These are phyloP conservation scores for Calephelis virginiensis DNA, from an alignment of 1,140 invertebrate species.

Conservation along the genomic window DNA sequence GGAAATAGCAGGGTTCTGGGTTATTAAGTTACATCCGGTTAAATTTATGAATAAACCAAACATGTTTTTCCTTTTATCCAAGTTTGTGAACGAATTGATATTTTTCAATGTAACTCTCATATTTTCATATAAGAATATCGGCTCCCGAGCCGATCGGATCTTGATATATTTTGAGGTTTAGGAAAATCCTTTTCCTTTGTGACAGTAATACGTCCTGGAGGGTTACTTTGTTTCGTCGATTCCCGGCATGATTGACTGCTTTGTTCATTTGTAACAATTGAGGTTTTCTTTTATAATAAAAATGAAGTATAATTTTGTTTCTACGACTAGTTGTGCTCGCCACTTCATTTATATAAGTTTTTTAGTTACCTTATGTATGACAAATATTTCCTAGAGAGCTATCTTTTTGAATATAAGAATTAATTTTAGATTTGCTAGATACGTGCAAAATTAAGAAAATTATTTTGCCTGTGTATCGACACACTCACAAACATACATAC, in stretches of 20 bases:
- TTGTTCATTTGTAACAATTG: conserved; percentile 29
- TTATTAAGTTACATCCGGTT: neutral
- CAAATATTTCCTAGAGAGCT: too few species aligned
- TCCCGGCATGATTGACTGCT: conserved; percentile 29
- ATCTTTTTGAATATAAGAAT: too few species aligned
- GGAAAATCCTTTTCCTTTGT: conserved; percentile 35
- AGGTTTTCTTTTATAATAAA: conserved; percentile 24
- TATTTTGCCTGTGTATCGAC: too few species aligned
- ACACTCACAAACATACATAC: too few species aligned
- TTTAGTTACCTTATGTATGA: too few species aligned
- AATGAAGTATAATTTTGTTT: neutral
- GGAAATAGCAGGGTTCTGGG: too few species aligned
- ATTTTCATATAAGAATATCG: conserved; percentile 31
- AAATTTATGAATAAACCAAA: neutral
- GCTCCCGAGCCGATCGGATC: conserved; percentile 18
- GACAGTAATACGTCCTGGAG: conserved; percentile 35
- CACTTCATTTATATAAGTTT: too few species aligned
- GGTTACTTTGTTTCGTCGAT: conserved; percentile 34
- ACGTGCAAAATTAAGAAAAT: too few species aligned
- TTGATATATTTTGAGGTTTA: conserved; percentile 36
- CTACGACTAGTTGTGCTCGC: too few species aligned
- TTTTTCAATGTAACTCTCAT: conserved; percentile 29
- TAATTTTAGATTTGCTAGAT: too few species aligned
- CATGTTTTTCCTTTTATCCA: conserved; percentile 19
- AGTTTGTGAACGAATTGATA: conserved; percentile 23